A percentile compares a stretch with the other conserved stretches of the same genome.
phyloP scores from a whole-genome alignment of 2,797 vertebrate species.

The Tenualosa thibaudeaui region DNA sequence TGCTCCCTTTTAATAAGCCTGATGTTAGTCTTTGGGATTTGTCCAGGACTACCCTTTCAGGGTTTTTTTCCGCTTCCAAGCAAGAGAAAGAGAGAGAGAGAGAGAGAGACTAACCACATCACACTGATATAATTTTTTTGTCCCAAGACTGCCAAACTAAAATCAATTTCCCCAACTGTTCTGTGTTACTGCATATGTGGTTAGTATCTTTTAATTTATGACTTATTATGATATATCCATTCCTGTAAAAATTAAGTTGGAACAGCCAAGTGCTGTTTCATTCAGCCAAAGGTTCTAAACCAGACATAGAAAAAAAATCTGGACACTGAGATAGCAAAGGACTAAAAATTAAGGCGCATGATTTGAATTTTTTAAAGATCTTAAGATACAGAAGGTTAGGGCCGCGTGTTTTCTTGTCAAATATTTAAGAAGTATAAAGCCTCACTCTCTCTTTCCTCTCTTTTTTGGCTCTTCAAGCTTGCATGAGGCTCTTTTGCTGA shows the following conservation, averaged over 20 bases:
- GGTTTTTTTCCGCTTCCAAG: slow-evolving; percentile 54
- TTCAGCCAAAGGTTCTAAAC: neutral
- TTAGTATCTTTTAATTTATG: slow-evolving; percentile 46
- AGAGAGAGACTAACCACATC: slow-evolving; percentile 66
- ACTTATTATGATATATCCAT: slow-evolving; percentile 27
- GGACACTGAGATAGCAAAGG: slow-evolving; percentile 14
- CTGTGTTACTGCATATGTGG: slow-evolving; percentile 56
- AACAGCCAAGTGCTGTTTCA: slow-evolving; percentile 20
- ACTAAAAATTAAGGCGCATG: slow-evolving; percentile 9
- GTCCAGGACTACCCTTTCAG: slow-evolving; percentile 55
- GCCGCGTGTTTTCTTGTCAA: slow-evolving; percentile 62
- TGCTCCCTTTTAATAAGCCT: slow-evolving; percentile 64
- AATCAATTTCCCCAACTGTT: slow-evolving; percentile 60
- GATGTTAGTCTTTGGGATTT: slow-evolving; percentile 70
- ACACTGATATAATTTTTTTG: slow-evolving; percentile 57
- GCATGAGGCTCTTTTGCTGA: slow-evolving; percentile 42
- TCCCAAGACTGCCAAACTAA: slow-evolving; percentile 47
- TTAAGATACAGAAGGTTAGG: slow-evolving; percentile 13
- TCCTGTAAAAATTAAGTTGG: slow-evolving; percentile 11
- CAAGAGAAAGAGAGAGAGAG: slow-evolving; percentile 39
- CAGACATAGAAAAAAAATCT: neutral
- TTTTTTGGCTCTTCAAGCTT: slow-evolving; percentile 23
- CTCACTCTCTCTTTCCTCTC: slow-evolving; percentile 61
- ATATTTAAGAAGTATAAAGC: slow-evolving; percentile 73
- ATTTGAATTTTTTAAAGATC: slow-evolving; percentile 26